Evolutionary conservation across 1,140 invertebrate genomes (phyloP).

Genomic region (Linepithema humile): DNA sequence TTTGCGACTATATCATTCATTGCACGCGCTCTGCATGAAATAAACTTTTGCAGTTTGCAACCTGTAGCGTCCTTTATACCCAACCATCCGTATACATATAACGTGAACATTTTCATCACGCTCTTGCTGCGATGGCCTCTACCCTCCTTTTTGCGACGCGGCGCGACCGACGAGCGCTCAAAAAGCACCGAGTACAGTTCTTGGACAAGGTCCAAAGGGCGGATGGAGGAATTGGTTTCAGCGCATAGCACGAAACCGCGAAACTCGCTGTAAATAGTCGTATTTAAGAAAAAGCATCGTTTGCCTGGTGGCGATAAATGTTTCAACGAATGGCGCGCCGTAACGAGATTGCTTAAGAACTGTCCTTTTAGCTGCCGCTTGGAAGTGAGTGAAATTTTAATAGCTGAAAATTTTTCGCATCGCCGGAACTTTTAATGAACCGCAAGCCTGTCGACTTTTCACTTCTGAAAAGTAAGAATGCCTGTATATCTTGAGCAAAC

Average conservation of each 20-base stretch:
- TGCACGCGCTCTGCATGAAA: slow-evolving; percentile 29
- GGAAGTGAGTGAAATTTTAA: slow-evolving; percentile 36
- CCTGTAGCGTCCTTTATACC: slow-evolving; percentile 51
- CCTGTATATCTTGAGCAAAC: background rate
- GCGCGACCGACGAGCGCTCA: slow-evolving; percentile 20
- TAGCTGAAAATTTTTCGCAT: slow-evolving; percentile 33
- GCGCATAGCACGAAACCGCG: slow-evolving; percentile 29
- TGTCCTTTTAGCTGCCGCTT: background rate
- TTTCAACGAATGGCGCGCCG: slow-evolving; percentile 4
- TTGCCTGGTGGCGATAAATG: slow-evolving; percentile 3
- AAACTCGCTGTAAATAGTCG: slow-evolving; percentile 52
- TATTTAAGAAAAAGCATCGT: slow-evolving; percentile 49
- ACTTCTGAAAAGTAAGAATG: slow-evolving; percentile 8
- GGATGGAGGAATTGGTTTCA: slow-evolving; percentile 21
- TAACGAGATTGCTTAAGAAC: background rate
- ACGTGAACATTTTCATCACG: slow-evolving; percentile 22
- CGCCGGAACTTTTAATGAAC: slow-evolving; percentile 41
- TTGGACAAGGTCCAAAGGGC: slow-evolving; percentile 42
- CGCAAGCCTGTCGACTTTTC: slow-evolving; percentile 1
- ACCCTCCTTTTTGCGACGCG: slow-evolving; percentile 17
- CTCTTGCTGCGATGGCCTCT: background rate
- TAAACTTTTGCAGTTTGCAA: slow-evolving; percentile 51
- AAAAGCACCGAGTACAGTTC: slow-evolving; percentile 10
- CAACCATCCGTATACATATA: slow-evolving; percentile 28
- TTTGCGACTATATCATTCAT: background rate